These are phyloP conservation scores for Collichthys lucidus DNA, from an alignment of 2,113 vertebrate species.

Conservation along the genomic window DNA sequence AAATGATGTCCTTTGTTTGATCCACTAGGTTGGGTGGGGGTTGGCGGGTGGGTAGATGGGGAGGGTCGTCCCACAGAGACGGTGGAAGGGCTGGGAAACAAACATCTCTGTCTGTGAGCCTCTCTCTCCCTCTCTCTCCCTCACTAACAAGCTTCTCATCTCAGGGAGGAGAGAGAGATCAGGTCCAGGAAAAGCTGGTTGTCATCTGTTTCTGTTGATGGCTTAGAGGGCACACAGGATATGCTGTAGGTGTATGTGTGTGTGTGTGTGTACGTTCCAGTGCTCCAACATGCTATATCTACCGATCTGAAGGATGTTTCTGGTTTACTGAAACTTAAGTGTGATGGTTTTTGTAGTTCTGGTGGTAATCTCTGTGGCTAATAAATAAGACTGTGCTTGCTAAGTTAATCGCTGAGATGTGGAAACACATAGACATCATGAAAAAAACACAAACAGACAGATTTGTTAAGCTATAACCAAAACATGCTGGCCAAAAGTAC, in stretches of 20 bases:
- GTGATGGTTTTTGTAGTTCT: background rate
- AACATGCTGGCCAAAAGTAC: background rate
- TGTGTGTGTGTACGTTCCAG: conserved; percentile 26
- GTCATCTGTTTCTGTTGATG: conserved; percentile 71
- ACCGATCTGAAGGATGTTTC: conserved; percentile 26
- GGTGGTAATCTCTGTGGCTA: conserved; percentile 2
- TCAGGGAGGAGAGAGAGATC: conserved; percentile 57
- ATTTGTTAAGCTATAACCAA: background rate
- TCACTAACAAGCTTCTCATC: conserved; percentile 61
- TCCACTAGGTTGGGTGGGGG: conserved; percentile 72
- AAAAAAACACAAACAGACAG: background rate
- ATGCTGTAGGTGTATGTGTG: conserved; percentile 34
- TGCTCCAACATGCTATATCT: conserved; percentile 23
- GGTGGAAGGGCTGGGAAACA: conserved; percentile 66
- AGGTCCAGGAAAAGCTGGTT: conserved; percentile 63
- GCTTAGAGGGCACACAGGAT: conserved; percentile 58
- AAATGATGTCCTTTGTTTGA: conserved; percentile 86
- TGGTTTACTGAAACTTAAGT: background rate
- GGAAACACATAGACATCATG: background rate
- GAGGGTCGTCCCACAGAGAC: conserved; percentile 62
- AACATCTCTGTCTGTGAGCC: conserved; percentile 65
- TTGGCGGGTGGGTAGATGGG: conserved; percentile 24
- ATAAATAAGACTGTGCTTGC: conserved; percentile 2
- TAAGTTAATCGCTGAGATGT: background rate
- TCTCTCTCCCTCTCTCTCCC: conserved; percentile 32